Percentiles rank a stretch among this genome's conserved stretches.
These are phyloP conservation scores for Prorops nasuta DNA, from an alignment of 1,140 invertebrate genomes.

Conservation along the genomic window DNA sequence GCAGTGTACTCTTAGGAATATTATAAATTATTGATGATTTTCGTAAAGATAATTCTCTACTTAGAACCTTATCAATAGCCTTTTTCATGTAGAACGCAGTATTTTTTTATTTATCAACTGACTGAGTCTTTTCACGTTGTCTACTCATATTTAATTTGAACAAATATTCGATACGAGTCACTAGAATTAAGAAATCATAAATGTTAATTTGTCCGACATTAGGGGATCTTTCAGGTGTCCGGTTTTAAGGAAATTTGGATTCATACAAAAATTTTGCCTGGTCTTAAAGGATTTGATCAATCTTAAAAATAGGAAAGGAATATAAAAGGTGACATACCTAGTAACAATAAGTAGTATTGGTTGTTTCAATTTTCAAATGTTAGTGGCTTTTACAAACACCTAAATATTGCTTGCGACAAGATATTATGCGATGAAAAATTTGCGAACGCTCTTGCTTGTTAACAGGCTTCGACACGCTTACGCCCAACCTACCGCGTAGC, in stretches of 20 bases:
- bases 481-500: background rate
- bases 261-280: background rate
- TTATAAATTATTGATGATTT: slow-evolving; percentile 6
- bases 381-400: background rate
- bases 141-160: background rate
- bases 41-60: slow-evolving; percentile 4
- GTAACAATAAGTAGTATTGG: background rate
- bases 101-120: background rate
- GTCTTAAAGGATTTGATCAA: too few relatives aligned
- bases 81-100: slow-evolving; percentile 13
- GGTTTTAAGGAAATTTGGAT: background rate
- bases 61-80: slow-evolving; percentile 10
- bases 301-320: too few relatives aligned
- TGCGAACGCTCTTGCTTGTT: background rate
- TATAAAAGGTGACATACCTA: background rate
- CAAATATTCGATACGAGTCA: background rate
- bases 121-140: background rate
- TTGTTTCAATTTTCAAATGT: background rate
- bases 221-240: background rate
- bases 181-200: background rate
- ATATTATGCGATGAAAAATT: background rate
- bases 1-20: slow-evolving; percentile 13
- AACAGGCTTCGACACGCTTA: background rate
- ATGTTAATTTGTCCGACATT: background rate
- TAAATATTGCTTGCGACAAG: background rate